Conservation (phyloP, 2,797 vertebrate species). For the Tadarida brasiliensis region DNA sequence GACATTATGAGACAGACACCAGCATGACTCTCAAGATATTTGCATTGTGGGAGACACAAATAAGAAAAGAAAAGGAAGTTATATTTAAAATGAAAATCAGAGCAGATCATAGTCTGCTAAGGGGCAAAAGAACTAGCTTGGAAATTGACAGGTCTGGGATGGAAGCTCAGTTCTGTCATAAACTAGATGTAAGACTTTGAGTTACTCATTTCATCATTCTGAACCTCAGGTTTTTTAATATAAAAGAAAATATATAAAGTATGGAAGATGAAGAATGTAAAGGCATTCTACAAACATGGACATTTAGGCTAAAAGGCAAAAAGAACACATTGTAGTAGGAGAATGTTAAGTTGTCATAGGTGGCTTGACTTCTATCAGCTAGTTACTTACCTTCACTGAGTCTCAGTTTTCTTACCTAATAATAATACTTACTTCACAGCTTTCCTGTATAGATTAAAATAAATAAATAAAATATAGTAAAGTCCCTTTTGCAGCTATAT, state of each 20-base stretch:
- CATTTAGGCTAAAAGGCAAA: not conserved
- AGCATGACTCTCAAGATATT: not conserved
- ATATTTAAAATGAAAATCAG: constrained; percentile 20
- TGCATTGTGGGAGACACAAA: not conserved
- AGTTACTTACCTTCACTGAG: not conserved
- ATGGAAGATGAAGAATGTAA: not conserved
- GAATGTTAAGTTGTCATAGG: not conserved
- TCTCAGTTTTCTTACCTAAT: too few relatives aligned
- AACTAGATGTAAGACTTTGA: not conserved
- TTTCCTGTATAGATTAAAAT: constrained; percentile 41
- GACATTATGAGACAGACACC: not conserved
- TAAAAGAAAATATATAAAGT: not conserved
- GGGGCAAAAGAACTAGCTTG: not conserved
- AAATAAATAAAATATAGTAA: constrained; percentile 8
- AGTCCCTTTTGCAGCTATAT: not conserved
- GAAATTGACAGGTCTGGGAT: not conserved
- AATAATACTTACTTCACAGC: not conserved
- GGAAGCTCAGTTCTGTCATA: not conserved
- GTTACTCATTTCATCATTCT: constrained; percentile 16
- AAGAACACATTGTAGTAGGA: not conserved
- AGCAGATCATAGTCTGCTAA: not conserved
- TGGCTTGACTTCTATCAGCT: not conserved
- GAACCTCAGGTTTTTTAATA: not conserved
- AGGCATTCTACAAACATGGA: constrained; percentile 10
- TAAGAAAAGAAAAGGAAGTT: not conserved